Percentiles rank a stretch among this genome's conserved stretches.
Evolutionary conservation across 2,888 invertebrate genomes (phyloP).

Genomic region (Venusia cambrica): DNA sequence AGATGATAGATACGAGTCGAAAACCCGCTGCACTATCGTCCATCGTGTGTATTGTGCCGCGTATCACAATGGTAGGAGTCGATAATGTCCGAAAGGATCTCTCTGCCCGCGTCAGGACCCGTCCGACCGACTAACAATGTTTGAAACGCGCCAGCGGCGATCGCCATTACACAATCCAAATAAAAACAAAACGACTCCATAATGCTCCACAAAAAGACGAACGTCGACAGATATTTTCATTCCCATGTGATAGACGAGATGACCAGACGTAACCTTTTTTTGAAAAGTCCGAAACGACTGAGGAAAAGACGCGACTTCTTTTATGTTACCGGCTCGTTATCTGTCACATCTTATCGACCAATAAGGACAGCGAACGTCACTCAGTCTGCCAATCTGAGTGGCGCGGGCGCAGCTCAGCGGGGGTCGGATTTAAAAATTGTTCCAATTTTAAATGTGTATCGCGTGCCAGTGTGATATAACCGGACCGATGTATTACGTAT

Average conservation of each 20-base stretch:
- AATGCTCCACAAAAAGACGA: conserved; percentile 53
- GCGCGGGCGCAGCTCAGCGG: conserved; percentile 65
- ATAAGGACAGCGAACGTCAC: conserved; percentile 78
- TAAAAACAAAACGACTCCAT: conserved; percentile 53
- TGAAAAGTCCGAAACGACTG: conserved; percentile 60
- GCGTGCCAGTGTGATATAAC: conserved; percentile 68
- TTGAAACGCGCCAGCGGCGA: conserved; percentile 52
- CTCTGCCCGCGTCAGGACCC: conserved; percentile 38
- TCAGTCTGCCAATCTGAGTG: conserved; percentile 74
- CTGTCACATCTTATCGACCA: conserved; percentile 78
- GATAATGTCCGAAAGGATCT: conserved; percentile 47
- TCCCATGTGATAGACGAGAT: conserved; percentile 68
- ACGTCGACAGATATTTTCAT: conserved; percentile 75
- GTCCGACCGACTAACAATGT: conserved; percentile 47
- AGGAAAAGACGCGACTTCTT: conserved; percentile 68
- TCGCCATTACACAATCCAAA: conserved; percentile 58
- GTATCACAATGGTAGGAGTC: conserved; percentile 43
- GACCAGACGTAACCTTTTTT: conserved; percentile 59
- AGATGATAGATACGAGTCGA: conserved; percentile 34
- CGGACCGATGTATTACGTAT: conserved; percentile 29
- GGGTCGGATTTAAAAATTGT: conserved; percentile 67
- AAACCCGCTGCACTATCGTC: conserved; percentile 36
- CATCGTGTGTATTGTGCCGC: conserved; percentile 38
- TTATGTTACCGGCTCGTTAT: conserved; percentile 72
- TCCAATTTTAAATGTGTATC: conserved; percentile 61